Evolutionary conservation across 53 echinoderm and acorn worm species (phyloP).

Genomic region (Echinarachnius parma): DNA sequence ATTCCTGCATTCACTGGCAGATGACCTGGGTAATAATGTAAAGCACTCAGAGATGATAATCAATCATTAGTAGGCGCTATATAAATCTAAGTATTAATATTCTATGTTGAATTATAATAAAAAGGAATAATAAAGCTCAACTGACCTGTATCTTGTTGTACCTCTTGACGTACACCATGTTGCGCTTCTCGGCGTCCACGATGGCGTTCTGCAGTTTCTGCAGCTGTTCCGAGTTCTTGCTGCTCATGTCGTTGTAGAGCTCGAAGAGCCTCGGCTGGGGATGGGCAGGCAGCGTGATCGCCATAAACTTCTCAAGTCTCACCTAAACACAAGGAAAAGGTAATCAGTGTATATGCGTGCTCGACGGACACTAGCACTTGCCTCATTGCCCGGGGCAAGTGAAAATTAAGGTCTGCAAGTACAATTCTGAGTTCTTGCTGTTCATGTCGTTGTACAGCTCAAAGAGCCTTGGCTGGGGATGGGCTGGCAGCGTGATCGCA

Average conservation of each 20-base stretch:
- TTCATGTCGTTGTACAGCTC: constrained; percentile 67
- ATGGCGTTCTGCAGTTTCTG: constrained; percentile 85
- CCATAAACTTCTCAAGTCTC: constrained; percentile 90
- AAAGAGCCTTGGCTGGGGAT: constrained; percentile 84
- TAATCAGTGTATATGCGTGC: too few relatives aligned
- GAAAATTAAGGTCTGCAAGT: too few relatives aligned
- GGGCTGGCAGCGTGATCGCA: constrained; percentile 76
- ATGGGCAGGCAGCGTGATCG: constrained; percentile 76
- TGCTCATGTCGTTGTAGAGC: constrained; percentile 54
- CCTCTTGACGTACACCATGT: constrained; percentile 91
- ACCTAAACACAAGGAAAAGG: too few relatives aligned
- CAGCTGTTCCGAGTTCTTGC: constrained; percentile 68
- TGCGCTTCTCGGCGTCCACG: constrained; percentile 83
- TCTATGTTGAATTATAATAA: too few relatives aligned
- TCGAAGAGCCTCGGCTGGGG: constrained; percentile 90
- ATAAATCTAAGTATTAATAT: too few relatives aligned
- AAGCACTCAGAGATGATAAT: too few relatives aligned
- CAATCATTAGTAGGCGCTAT: too few relatives aligned
- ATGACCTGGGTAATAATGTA: too few relatives aligned
- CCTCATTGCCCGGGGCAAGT: too few relatives aligned
- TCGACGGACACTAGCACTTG: too few relatives aligned
- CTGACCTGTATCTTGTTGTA: constrained; percentile 92
- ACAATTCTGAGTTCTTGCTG: constrained; percentile 62
- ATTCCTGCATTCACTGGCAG: too few relatives aligned
- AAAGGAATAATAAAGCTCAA: not conserved